These are phyloP conservation scores for Onychorhynchus coronatus DNA, from an alignment of 2,113 vertebrate genomes.

Conservation along the genomic window DNA sequence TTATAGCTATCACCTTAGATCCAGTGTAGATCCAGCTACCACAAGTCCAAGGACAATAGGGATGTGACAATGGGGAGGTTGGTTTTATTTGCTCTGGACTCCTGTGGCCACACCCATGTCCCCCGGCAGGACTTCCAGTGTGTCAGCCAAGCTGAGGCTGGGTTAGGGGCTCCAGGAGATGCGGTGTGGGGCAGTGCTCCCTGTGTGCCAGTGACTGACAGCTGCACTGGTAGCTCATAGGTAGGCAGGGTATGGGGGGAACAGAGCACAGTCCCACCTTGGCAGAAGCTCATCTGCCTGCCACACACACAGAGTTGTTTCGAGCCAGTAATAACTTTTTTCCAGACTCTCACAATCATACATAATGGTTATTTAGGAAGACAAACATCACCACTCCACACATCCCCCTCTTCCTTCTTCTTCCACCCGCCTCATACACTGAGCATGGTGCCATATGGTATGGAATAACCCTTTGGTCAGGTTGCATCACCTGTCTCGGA, in stretches of 20 bases:
- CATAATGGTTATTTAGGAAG: not conserved
- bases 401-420: not conserved
- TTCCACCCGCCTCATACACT: not conserved
- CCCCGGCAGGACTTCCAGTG: not conserved
- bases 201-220: not conserved
- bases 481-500: not conserved
- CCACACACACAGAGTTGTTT: not conserved
- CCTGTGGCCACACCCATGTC: not conserved
- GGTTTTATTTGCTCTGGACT: not conserved
- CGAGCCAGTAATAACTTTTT: not conserved
- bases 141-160: not conserved
- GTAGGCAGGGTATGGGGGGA: no score
- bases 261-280: not conserved
- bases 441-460: not conserved
- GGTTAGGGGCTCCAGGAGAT: not conserved
- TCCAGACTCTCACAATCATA: not conserved
- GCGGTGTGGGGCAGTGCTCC: not conserved
- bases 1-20: not conserved
- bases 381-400: not conserved
- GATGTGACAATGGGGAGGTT: not conserved
- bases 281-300: not conserved
- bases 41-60: not conserved
- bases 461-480: not conserved
- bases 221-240: not conserved
- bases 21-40: not conserved